Conservation (phyloP, 2,113 vertebrate genomes). For the Plectropomus leopardus region DNA sequence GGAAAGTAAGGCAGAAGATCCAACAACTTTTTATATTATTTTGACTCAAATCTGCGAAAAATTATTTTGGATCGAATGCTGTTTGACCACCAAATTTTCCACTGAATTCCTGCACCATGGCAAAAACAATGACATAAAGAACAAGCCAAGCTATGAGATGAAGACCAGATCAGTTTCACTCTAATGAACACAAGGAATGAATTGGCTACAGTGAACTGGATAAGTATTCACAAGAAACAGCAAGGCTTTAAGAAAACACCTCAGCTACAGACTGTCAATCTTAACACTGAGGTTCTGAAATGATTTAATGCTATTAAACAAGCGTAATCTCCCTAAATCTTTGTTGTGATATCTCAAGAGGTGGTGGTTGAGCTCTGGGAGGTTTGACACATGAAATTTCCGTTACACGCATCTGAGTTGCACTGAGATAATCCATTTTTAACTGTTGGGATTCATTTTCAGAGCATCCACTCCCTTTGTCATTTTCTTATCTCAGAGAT, state of each 20-base stretch:
- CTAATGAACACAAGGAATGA: slow-evolving; percentile 12
- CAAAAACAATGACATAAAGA: slow-evolving; percentile 36
- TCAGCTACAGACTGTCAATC: slow-evolving; percentile 10
- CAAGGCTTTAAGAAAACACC: slow-evolving; percentile 27
- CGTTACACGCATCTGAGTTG: neutral
- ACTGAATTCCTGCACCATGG: slow-evolving; percentile 42
- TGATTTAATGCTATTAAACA: slow-evolving; percentile 20
- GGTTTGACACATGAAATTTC: slow-evolving; percentile 18
- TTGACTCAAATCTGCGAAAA: slow-evolving; percentile 20
- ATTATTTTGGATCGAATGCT: slow-evolving; percentile 20
- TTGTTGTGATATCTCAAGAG: slow-evolving; percentile 24
- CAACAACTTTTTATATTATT: slow-evolving; percentile 6
- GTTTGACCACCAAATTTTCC: slow-evolving; percentile 45
- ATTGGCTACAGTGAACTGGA: neutral
- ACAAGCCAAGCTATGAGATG: slow-evolving; percentile 18
- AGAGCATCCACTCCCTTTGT: slow-evolving; percentile 40
- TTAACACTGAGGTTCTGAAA: neutral
- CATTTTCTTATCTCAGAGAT: slow-evolving; percentile 62
- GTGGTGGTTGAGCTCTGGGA: slow-evolving; percentile 5
- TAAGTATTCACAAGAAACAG: slow-evolving; percentile 10
- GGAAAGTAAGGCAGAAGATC: slow-evolving; percentile 4
- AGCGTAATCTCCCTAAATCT: slow-evolving; percentile 17
- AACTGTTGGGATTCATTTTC: slow-evolving; percentile 14
- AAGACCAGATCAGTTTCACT: slow-evolving; percentile 26
- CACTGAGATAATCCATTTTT: slow-evolving; percentile 9